phyloP scores from a whole-genome alignment of 2,888 invertebrate genomes.

The Hedya salicella region DNA sequence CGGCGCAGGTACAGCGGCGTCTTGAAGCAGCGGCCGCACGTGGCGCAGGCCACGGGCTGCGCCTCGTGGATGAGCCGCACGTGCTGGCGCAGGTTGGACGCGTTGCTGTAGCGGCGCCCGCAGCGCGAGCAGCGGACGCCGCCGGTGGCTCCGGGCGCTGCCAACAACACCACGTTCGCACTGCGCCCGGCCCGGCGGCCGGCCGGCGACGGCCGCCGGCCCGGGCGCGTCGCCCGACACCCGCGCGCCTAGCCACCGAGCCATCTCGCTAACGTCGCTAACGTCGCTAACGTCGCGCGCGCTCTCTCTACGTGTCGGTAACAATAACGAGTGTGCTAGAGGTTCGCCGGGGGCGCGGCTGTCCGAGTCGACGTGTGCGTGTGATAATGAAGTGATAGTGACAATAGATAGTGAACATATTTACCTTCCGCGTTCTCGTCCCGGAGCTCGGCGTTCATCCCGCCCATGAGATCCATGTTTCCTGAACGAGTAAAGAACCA shows the following conservation, averaged over 20 bases:
- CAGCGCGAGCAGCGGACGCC: conserved; percentile 87
- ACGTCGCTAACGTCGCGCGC: conserved; percentile 66
- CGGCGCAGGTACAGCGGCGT: conserved; percentile 91
- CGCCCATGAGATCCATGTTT: conserved; percentile 80
- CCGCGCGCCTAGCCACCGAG: conserved; percentile 79
- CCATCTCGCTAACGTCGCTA: conserved; percentile 59
- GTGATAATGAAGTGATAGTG: conserved; percentile 76
- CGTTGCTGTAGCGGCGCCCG: conserved; percentile 89
- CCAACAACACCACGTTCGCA: conserved; percentile 79
- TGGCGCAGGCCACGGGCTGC: conserved; percentile 88
- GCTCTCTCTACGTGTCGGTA: conserved; percentile 67
- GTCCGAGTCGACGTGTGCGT: conserved; percentile 83
- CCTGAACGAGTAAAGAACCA: conserved; percentile 57
- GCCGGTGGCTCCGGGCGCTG: conserved; percentile 65
- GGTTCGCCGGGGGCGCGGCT: conserved; percentile 85
- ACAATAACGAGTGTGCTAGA: conserved; percentile 50
- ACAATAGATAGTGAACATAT: conserved; percentile 55
- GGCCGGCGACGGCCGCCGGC: conserved; percentile 36
- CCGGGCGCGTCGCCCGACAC: conserved; percentile 70
- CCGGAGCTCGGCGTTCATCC: conserved; percentile 74
- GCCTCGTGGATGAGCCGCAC: conserved; percentile 90
- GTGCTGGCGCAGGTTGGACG: conserved; percentile 90
- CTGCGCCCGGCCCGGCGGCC: conserved; percentile 50
- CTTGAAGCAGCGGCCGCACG: conserved; percentile 90
- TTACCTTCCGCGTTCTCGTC: conserved; percentile 81